phyloP scores from a whole-genome alignment of 2,113 vertebrate species.

The zebrafish (Danio rerio) region DNA sequence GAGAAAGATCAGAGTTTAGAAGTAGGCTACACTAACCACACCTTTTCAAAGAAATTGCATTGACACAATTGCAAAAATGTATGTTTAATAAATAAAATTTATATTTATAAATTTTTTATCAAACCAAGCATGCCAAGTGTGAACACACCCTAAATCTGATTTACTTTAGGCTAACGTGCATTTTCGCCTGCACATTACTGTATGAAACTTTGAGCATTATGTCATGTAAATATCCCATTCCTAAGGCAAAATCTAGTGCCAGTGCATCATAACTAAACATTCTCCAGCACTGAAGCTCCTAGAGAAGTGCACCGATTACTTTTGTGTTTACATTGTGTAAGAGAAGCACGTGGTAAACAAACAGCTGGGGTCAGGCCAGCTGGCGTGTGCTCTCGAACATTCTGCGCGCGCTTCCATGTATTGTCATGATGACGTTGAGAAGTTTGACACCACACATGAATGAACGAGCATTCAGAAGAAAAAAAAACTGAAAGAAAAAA shows the following conservation, averaged over 20 bases:
- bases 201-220: background rate
- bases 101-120: too few species aligned
- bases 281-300: background rate
- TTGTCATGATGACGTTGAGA: slow-evolving; percentile 21
- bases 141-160: too few species aligned
- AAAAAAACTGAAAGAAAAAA: too few species aligned
- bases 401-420: slow-evolving; percentile 3
- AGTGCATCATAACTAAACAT: background rate
- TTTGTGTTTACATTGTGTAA: slow-evolving; percentile 35
- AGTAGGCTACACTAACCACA: too few species aligned
- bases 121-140: too few species aligned
- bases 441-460: slow-evolving; percentile 31
- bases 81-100: too few species aligned
- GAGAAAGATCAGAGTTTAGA: too few species aligned
- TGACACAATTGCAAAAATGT: too few species aligned
- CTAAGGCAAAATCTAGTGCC: background rate
- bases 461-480: background rate
- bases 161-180: too few species aligned
- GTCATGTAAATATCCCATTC: background rate
- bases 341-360: slow-evolving; percentile 24
- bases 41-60: too few species aligned
- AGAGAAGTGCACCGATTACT: slow-evolving; percentile 1
- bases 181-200: too few species aligned
- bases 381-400: slow-evolving; percentile 25
- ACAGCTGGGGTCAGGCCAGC: slow-evolving; percentile 20